Base-by-base conservation (phyloP, 2,797 vertebrate genomes). In the Sebastes reedi region DNA sequence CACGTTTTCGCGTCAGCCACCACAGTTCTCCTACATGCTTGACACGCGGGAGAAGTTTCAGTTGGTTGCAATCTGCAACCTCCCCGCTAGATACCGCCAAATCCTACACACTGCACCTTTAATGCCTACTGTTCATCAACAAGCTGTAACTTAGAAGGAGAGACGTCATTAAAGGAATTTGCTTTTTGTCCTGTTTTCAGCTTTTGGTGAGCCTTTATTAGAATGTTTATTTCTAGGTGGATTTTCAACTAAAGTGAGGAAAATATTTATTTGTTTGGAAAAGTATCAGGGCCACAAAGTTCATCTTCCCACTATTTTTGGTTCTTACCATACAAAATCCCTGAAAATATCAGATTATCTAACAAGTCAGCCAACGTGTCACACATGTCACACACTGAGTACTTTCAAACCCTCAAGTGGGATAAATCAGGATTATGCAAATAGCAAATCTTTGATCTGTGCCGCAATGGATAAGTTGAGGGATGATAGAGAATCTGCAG, bases 391-490 rank as follows among this genome's bases (percentile, higher is more conserved):
- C 76, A 79, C 54, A 46, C 69, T 59, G 80, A 86, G 75, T 54
- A 77, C 60, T 81, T 87, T 75, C 71, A 87, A 89, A 85, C 77
- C 89, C 81, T 88, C 64, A 10, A 89, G 80, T 80, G 68, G 85
- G 74, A 89, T 90, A 86, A 89, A 90, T 90, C 77, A 75, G 88
- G 86, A 89, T 92, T 91, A 91, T 91, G 82, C 74, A 87, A 91
- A 94, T 87, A n/a, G 42, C 1, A 79, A 82, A 89, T 83, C 65
- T 87, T 87, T 89, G 72, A 90, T 88, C 76, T 75, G 74, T 82
- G 68, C 62, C 3, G 67, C 67, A 73, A 60, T n/a, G 50, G 24
- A 65, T 46, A 77, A 54, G 4, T 72, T 67, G 24, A 65, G 61
- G 50, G 55, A 69, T 34, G 69, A 79, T 32, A 62, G 27, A 36